Conservation (phyloP, 1,140 invertebrate genomes). For the Pseudomyrmex dendroicus region DNA sequence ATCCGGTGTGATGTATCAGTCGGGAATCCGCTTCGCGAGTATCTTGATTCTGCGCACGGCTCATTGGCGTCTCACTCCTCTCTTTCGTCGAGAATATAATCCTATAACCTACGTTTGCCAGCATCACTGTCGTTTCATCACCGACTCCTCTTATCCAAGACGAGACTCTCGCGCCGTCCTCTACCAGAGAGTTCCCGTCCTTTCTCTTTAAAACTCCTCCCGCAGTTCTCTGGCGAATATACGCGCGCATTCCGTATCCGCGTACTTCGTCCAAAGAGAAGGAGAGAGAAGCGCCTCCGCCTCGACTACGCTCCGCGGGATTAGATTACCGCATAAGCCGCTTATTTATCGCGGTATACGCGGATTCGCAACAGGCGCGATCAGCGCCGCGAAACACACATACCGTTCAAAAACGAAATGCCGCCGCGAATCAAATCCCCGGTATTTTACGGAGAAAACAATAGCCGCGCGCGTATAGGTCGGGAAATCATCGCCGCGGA, state of each 20-base stretch:
- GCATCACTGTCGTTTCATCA: slow-evolving; percentile 18
- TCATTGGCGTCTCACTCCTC: neutral
- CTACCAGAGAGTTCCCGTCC: neutral
- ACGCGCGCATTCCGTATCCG: slow-evolving; percentile 45
- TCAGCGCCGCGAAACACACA: slow-evolving; percentile 38
- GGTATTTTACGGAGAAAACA: neutral
- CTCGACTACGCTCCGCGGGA: slow-evolving; percentile 19
- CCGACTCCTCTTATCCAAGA: slow-evolving; percentile 45
- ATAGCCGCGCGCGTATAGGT: neutral
- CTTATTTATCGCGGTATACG: slow-evolving; percentile 68
- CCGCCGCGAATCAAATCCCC: neutral
- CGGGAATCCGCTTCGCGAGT: slow-evolving; percentile 4
- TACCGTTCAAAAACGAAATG: slow-evolving; percentile 14
- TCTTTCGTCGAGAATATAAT: neutral
- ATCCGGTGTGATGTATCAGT: slow-evolving; percentile 25
- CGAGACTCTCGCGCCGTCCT: slow-evolving; percentile 46
- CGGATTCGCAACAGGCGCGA: slow-evolving; percentile 49
- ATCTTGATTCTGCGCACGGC: neutral
- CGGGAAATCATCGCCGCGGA: neutral
- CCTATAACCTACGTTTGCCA: neutral
- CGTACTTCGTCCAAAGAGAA: neutral
- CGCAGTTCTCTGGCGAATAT: slow-evolving; percentile 20
- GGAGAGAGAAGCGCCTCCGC: neutral
- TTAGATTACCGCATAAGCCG: slow-evolving; percentile 73
- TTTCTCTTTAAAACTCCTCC: slow-evolving; percentile 39